Conservation (phyloP, 2,113 vertebrate species). For the Regulus satrapa region DNA sequence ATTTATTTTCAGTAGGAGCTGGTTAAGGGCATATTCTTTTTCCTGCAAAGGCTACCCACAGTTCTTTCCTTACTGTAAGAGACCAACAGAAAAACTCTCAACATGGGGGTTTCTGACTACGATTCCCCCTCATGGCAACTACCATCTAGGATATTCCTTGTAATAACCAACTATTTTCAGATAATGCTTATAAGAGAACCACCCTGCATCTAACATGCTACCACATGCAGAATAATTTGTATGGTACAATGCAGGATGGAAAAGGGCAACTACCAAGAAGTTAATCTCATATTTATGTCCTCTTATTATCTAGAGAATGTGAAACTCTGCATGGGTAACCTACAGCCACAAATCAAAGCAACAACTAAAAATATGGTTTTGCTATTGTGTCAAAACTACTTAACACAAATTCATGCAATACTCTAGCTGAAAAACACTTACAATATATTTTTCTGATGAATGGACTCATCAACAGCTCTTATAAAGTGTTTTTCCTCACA, state of each 20-base stretch:
- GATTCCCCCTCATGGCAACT: background rate
- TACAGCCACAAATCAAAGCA: background rate
- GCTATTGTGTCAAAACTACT: background rate
- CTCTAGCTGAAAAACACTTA: constrained; percentile 65
- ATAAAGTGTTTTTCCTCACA: constrained; percentile 57
- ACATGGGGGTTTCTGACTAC: accelerated
- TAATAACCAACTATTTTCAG: background rate
- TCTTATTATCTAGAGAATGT: background rate
- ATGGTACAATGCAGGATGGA: background rate
- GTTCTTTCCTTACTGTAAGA: background rate
- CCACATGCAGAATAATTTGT: background rate
- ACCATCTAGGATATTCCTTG: background rate
- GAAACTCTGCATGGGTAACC: background rate
- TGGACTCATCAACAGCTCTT: constrained; percentile 62
- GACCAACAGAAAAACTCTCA: background rate
- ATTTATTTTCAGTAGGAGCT: background rate
- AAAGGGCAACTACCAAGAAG: background rate
- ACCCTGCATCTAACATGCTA: background rate
- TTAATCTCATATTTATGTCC: background rate
- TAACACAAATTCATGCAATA: constrained; percentile 55
- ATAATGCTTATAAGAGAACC: background rate
- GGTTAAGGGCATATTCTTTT: background rate
- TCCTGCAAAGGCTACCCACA: background rate
- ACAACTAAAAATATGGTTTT: background rate
- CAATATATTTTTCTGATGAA: constrained; percentile 61